phyloP scores from a whole-genome alignment of 2,888 invertebrate genomes.

The Orthosia incerta region DNA sequence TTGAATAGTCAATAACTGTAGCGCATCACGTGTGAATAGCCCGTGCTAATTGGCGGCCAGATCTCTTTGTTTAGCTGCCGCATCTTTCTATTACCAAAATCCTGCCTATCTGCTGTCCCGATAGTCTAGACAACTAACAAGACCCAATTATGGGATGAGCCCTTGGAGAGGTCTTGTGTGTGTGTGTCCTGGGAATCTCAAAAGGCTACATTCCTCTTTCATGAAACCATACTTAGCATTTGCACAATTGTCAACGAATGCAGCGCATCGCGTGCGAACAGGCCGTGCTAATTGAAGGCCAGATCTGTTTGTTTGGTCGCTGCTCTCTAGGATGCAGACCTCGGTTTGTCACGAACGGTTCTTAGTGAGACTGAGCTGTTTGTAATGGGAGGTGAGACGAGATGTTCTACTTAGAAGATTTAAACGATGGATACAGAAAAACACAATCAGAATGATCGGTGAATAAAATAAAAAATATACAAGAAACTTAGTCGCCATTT shows the following conservation, averaged over 20 bases:
- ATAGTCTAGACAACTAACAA: too few species aligned
- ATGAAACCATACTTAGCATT: conserved; percentile 9
- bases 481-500: too few species aligned
- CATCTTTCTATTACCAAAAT: not conserved
- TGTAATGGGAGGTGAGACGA: conserved; percentile 4
- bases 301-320: conserved; percentile 58
- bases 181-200: not conserved
- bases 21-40: conserved; percentile 54
- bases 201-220: conserved; percentile 16
- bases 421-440: not conserved
- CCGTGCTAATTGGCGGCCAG: conserved; percentile 62
- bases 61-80: conserved; percentile 56
- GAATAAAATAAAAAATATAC: not conserved
- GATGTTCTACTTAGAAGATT: not conserved
- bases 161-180: too few species aligned
- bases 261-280: conserved; percentile 56
- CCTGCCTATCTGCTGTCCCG: too few species aligned
- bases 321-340: conserved; percentile 27
- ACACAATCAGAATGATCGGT: not conserved
- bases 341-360: conserved; percentile 40
- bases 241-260: conserved; percentile 21
- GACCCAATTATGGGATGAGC: too few species aligned
- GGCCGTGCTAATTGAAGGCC: conserved; percentile 63
- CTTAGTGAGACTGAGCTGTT: conserved; percentile 29
- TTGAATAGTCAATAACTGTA: conserved; percentile 4